Conservation (phyloP, 2,797 vertebrate species). For the Poeciliopsis turneri region DNA sequence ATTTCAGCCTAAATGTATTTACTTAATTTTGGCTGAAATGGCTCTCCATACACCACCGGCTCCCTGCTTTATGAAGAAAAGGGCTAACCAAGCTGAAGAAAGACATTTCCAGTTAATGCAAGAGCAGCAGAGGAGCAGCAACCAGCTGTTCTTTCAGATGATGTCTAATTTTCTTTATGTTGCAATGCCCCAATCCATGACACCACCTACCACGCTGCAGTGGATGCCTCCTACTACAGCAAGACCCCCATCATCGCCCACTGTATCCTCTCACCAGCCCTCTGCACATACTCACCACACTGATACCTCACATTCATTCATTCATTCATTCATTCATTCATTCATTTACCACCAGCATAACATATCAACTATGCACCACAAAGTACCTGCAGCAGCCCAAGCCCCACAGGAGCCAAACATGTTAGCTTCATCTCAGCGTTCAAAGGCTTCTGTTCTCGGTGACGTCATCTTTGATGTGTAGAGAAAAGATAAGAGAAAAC, state of each 20-base stretch:
- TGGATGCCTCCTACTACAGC: not conserved
- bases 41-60: not conserved
- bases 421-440: not conserved
- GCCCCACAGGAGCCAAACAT: not conserved
- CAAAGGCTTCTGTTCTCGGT: not conserved
- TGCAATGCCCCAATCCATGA: too few species aligned
- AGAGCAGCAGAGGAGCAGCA: too few species aligned
- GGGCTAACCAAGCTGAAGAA: not conserved
- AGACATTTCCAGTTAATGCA: too few species aligned
- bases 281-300: not conserved
- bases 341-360: not conserved
- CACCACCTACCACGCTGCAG: too few species aligned
- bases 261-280: not conserved
- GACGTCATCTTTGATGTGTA: not conserved
- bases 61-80: not conserved
- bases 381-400: not conserved
- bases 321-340: too few species aligned
- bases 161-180: too few species aligned
- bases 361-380: not conserved
- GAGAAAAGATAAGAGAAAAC: not conserved
- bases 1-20: too few species aligned
- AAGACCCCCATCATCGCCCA: not conserved
- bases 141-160: too few species aligned
- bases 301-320: not conserved
- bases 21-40: too few species aligned